Percentiles rank a stretch among this genome's conserved stretches.
Evolutionary conservation across 2,113 vertebrate species (phyloP).

Genomic region (Solenodon paradoxus): DNA sequence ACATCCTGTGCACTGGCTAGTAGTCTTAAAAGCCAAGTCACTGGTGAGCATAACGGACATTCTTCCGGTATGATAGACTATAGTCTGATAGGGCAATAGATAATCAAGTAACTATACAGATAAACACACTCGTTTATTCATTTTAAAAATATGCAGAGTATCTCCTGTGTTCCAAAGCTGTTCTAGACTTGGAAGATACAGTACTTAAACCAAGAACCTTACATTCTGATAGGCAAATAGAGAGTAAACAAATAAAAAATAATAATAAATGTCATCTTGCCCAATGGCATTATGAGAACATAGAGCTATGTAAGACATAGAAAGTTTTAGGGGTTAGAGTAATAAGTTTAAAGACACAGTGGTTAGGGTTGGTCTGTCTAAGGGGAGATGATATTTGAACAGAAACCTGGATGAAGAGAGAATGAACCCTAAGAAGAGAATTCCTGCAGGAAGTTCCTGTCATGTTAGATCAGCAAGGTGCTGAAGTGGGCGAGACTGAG

Average conservation of each 20-base stretch:
- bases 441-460: background rate
- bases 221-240: background rate
- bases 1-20: background rate
- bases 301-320: background rate
- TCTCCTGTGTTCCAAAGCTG: background rate
- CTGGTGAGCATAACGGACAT: background rate
- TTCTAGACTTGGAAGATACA: background rate
- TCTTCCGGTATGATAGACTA: background rate
- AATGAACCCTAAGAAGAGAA: background rate
- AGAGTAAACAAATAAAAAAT: background rate
- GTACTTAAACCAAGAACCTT: background rate
- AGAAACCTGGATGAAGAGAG: background rate
- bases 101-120: background rate
- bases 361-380: background rate
- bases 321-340: background rate
- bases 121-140: background rate
- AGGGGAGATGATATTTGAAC: background rate
- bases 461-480: background rate
- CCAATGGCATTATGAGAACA: background rate
- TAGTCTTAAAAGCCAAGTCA: background rate
- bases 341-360: background rate
- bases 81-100: background rate
- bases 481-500: background rate
- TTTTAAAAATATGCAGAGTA: background rate
- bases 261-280: background rate